Percentiles rank a stretch among this genome's conserved stretches.
phyloP scores from a whole-genome alignment of 2,797 vertebrate species.

The Sparus aurata region DNA sequence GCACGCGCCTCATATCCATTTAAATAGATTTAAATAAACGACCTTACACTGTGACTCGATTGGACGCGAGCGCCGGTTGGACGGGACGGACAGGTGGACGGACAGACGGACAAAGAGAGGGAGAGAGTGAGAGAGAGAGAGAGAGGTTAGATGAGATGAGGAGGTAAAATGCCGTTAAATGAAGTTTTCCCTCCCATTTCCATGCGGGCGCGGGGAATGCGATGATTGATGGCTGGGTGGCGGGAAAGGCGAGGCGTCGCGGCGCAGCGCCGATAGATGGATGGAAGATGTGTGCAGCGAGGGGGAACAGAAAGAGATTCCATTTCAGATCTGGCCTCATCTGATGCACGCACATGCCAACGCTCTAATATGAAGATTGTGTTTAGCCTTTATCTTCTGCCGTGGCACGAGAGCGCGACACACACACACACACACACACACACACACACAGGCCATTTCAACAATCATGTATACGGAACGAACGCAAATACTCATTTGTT shows the following conservation, averaged over 20 bases:
- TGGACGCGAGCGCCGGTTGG: constrained; percentile 22
- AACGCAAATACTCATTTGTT: constrained; percentile 4
- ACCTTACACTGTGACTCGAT: constrained; percentile 54
- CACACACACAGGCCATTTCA: background rate
- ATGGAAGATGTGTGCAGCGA: constrained; percentile 74
- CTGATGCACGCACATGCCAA: constrained; percentile 49
- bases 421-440: constrained; percentile 12
- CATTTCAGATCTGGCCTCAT: constrained; percentile 75
- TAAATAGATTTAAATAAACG: constrained; percentile 78
- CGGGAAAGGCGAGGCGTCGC: constrained; percentile 51
- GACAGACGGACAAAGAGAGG: constrained; percentile 28
- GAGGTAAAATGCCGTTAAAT: constrained; percentile 69
- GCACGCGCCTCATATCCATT: constrained; percentile 73
- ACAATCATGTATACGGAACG: background rate
- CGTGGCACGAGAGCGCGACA: constrained; percentile 13
- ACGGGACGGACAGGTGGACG: constrained; percentile 5
- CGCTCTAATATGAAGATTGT: constrained; percentile 77
- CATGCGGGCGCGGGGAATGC: constrained; percentile 68
- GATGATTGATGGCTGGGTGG: constrained; percentile 73
- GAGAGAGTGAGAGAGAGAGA: too few relatives aligned
- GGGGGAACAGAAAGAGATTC: constrained; percentile 75
- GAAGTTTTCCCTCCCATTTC: constrained; percentile 64
- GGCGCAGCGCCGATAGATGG: constrained; percentile 58
- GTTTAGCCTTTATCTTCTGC: constrained; percentile 70
- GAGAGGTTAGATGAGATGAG: constrained; percentile 19